Conservation (phyloP, 53 echinoderm and acorn worm genomes). For the Holothuria scabra region DNA sequence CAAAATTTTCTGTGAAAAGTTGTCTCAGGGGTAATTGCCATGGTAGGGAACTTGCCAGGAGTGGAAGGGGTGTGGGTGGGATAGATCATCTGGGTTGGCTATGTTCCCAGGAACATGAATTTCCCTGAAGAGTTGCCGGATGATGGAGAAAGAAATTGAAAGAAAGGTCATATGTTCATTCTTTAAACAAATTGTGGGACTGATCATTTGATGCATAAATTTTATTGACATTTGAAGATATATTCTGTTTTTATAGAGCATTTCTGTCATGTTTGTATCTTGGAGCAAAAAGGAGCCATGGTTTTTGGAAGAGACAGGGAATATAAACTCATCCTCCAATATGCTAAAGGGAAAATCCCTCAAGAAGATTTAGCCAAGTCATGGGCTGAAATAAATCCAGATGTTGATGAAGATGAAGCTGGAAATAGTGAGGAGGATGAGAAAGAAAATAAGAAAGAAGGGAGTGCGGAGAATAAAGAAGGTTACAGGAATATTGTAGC, state of each 20-base stretch:
- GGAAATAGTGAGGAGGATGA: slow-evolving; percentile 2
- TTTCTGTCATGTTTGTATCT: slow-evolving; percentile 27
- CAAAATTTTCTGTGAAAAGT: too few relatives aligned
- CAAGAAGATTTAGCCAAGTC: slow-evolving; percentile 5
- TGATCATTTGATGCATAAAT: too few relatives aligned
- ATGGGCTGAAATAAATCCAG: slow-evolving; percentile 25
- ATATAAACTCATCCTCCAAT: slow-evolving; percentile 62
- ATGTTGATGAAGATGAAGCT: background rate
- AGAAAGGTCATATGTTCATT: too few relatives aligned
- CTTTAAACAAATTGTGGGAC: too few relatives aligned
- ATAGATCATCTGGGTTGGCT: too few relatives aligned
- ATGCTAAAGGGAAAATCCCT: slow-evolving; percentile 55
- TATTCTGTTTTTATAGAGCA: slow-evolving; percentile 8
- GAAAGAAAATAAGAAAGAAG: slow-evolving; percentile 12
- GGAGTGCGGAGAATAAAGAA: background rate
- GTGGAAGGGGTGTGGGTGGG: too few relatives aligned
- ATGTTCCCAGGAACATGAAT: too few relatives aligned
- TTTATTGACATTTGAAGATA: too few relatives aligned
- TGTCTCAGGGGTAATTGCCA: too few relatives aligned
- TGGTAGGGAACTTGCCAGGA: too few relatives aligned
- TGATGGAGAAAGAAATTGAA: too few relatives aligned
- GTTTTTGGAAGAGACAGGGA: slow-evolving; percentile 83
- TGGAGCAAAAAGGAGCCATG: slow-evolving; percentile 87
- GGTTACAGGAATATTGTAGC: slow-evolving; percentile 54
- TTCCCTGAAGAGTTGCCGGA: too few relatives aligned